phyloP scores from a whole-genome alignment of 2,888 invertebrate species.

The Anticlea derivata region DNA sequence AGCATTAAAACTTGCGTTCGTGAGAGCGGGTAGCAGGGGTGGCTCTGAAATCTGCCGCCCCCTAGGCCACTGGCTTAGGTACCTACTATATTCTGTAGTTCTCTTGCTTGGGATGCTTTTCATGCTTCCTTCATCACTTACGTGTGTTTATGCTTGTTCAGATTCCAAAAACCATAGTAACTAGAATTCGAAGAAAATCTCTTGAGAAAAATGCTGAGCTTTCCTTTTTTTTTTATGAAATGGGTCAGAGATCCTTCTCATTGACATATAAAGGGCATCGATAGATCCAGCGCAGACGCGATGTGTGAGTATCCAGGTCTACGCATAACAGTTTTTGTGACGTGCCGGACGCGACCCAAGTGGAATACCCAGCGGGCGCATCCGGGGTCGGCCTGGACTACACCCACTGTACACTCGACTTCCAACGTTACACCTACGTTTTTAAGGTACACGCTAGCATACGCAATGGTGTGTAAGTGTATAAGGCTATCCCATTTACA shows the following conservation, averaged over 20 bases:
- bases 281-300: constrained; percentile 33
- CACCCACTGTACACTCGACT: constrained; percentile 5
- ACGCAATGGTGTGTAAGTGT: not conserved
- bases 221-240: no score
- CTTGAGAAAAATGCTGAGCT: no score
- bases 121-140: no score
- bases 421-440: constrained; percentile 1
- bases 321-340: constrained; percentile 33
- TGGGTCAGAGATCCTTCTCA: constrained; percentile 19
- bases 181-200: no score
- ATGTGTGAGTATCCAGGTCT: constrained; percentile 33
- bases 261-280: constrained; percentile 17
- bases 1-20: no score
- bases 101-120: no score
- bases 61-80: no score
- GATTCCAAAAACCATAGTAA: no score
- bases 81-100: no score
- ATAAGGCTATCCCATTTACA: constrained; percentile 18
- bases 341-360: constrained; percentile 33
- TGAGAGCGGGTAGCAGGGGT: no score
- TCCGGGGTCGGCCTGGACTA: constrained; percentile 31
- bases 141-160: no score
- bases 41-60: no score
- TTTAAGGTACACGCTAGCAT: constrained; percentile 3
- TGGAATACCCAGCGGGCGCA: constrained; percentile 27